Evolutionary conservation across 2,888 invertebrate genomes (phyloP).

Genomic region (Heliconius cydno): DNA sequence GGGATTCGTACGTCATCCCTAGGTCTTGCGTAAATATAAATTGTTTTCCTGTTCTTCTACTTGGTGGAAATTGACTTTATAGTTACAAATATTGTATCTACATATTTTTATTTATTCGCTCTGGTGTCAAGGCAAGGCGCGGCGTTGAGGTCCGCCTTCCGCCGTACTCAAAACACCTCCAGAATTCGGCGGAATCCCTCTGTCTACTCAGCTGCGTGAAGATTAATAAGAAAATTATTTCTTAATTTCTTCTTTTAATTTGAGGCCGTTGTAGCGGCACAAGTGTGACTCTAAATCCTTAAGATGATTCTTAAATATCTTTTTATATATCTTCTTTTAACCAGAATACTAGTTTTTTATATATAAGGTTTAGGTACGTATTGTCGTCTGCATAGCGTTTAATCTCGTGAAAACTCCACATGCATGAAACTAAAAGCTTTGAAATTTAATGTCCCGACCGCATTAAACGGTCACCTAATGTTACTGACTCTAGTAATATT

Average conservation of each 20-base stretch:
- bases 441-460: background rate
- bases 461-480: background rate
- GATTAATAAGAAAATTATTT: too few relatives aligned
- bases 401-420: background rate
- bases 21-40: slow-evolving; percentile 77
- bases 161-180: too few relatives aligned
- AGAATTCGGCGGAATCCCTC: too few relatives aligned
- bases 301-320: background rate
- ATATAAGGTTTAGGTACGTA: too few relatives aligned
- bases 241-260: too few relatives aligned
- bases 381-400: background rate
- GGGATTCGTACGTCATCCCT: slow-evolving; percentile 68
- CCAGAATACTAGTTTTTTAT: background rate
- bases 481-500: background rate
- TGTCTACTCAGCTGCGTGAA: too few relatives aligned
- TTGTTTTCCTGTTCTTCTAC: slow-evolving; percentile 65
- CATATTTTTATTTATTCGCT: too few relatives aligned
- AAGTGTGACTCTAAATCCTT: too few relatives aligned
- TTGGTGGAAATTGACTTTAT: slow-evolving; percentile 19
- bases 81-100: slow-evolving; percentile 30
- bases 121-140: too few relatives aligned
- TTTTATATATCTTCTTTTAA: background rate
- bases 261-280: too few relatives aligned
- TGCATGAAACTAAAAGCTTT: background rate
- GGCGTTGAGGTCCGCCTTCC: too few relatives aligned